Evolutionary conservation across 2,888 invertebrate genomes (phyloP), one percentile per base, ranked within the genome.

Genomic region (Orgyia antiqua): DNA sequence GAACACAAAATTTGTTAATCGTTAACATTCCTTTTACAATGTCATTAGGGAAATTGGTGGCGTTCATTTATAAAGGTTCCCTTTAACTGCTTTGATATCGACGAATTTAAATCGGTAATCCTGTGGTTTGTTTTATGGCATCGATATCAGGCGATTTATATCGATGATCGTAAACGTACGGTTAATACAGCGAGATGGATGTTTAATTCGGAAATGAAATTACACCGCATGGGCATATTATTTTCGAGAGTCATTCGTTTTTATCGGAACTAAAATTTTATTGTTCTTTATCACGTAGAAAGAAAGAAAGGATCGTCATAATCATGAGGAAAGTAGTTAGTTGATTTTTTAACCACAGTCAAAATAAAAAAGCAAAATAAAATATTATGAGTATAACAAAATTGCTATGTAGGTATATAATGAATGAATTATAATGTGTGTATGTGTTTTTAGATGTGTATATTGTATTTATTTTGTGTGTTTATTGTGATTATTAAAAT

Each of bases 41-140:
- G 76, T 83, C 80, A 84, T 86, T 83, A 84, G 78, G 80, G 73
- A 83, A 83, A 86, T 84, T 82, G 78, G 67, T 60, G 45, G 73
- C 78, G 77, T 82, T 83, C 79, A 82, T 83, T 80, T 80, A 75
- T 77, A 79, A 73, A 73, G 66, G 64, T 63, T 59, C 67, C 68
- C 68, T 68, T 70, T 73, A 72, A 78, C 70, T 71, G 77, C 67
- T 68, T 56, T 58, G 68, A 66, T 82, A 83, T 82, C 78, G 70
- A 68, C 67, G 72, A 68, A 80, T 79, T 82, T 73, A 74, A 82
- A 80, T 78, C 72, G 68, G 70, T 77, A 78, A 82, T 79, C 75
- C 71, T 45, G 75, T 54, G 83, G 82, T 79, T 79, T 78, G 79
- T 79, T 83, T 83, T 78, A 84, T 72, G 61, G 74, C 67, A 60